Percentiles rank a stretch among this genome's conserved stretches.
Evolutionary conservation across 2,113 vertebrate genomes (phyloP).

Genomic region (Cinclus cinclus): DNA sequence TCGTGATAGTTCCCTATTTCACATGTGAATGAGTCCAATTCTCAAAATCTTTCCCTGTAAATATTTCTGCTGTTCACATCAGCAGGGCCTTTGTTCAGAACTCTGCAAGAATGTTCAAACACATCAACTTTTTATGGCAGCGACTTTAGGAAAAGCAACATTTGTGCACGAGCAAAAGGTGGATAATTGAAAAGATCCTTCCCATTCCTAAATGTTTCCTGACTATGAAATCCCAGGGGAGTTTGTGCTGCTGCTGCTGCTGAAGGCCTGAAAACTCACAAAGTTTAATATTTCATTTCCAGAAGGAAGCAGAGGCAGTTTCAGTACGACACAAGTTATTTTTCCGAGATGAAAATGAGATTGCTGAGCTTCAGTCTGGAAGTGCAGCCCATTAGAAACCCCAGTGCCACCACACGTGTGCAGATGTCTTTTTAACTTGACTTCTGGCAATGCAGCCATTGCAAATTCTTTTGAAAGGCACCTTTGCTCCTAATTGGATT

Average conservation of each 20-base stretch:
- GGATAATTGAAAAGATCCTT: slow-evolving; percentile 33
- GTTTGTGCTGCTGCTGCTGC: background rate
- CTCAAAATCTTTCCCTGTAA: background rate
- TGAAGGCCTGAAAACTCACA: background rate
- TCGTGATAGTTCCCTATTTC: background rate
- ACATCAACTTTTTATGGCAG: background rate
- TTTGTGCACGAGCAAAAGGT: background rate
- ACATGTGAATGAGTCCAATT: slow-evolving; percentile 29
- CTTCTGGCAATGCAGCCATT: background rate
- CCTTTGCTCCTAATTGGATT: slow-evolving; percentile 45
- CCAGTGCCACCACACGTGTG: background rate
- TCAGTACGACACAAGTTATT: background rate
- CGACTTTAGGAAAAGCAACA: background rate
- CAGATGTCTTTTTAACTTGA: background rate
- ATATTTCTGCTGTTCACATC: background rate
- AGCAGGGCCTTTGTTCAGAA: background rate
- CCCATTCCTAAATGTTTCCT: background rate
- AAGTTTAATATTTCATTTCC: slow-evolving; percentile 18
- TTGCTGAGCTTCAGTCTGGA: background rate
- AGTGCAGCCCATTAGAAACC: background rate
- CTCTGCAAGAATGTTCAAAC: background rate
- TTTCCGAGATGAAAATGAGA: slow-evolving; percentile 19
- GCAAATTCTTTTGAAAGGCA: slow-evolving; percentile 43
- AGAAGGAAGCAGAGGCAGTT: background rate
- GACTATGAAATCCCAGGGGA: background rate